Conservation (phyloP, 2,797 vertebrate species). For the Cossypha niveicapilla region DNA sequence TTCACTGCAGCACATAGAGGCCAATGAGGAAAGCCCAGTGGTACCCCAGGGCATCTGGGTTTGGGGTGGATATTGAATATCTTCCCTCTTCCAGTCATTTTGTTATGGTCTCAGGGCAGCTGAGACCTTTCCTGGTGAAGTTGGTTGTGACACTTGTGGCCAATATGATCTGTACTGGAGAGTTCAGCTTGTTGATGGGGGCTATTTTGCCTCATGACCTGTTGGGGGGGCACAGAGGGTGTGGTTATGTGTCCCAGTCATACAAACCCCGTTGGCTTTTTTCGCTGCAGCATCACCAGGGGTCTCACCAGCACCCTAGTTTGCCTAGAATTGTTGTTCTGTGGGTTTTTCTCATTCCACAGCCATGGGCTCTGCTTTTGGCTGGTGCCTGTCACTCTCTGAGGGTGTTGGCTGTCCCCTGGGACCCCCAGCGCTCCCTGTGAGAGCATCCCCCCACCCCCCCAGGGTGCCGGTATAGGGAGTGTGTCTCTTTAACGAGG, state of each 20-base stretch:
- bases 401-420: neutral
- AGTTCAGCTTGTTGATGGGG: neutral
- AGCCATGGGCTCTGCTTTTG: neutral
- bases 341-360: neutral
- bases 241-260: neutral
- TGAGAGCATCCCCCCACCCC: neutral
- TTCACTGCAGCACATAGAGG: neutral
- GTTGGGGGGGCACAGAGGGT: fast-evolving
- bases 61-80: neutral
- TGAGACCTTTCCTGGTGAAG: neutral
- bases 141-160: neutral
- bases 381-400: neutral
- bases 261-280: neutral
- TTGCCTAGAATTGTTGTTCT: neutral
- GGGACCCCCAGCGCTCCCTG: neutral
- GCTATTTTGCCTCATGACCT: neutral
- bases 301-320: neutral
- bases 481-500: slow-evolving; percentile 71
- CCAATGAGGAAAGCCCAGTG: neutral
- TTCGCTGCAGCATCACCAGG: neutral
- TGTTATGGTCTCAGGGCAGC: neutral
- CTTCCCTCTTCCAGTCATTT: fast-evolving
- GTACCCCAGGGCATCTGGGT: neutral
- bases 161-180: neutral
- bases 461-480: neutral